Evolutionary conservation across 2,797 vertebrate genomes (phyloP).

Genomic region (Hemitrygon akajei): DNA sequence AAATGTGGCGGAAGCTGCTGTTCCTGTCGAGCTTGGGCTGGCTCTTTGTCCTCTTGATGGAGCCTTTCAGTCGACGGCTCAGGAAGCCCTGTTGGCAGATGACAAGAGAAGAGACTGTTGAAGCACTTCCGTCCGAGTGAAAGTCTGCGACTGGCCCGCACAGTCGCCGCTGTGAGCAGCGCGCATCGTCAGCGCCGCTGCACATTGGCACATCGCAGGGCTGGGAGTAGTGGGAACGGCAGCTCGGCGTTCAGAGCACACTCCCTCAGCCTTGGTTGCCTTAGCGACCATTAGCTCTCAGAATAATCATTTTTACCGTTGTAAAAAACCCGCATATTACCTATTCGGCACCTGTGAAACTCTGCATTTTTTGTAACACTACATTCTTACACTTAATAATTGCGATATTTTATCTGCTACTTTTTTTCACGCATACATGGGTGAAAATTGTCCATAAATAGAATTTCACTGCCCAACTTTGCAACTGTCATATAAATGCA

Average conservation of each 20-base stretch:
- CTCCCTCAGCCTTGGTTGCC: slow-evolving; percentile 78
- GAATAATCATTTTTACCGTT: background rate
- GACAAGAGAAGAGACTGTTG: slow-evolving; percentile 42
- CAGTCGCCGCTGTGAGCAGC: slow-evolving; percentile 40
- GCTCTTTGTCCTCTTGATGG: slow-evolving; percentile 97
- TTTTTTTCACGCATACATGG: background rate
- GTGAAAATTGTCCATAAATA: background rate
- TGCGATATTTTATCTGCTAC: background rate
- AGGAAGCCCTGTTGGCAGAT: slow-evolving; percentile 80
- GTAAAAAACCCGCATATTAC: background rate
- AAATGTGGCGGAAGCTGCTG: slow-evolving; percentile 97
- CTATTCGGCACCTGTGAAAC: slow-evolving; percentile 10
- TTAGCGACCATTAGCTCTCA: slow-evolving; percentile 76
- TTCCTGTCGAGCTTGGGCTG: slow-evolving; percentile 95
- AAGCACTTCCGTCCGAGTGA: slow-evolving; percentile 4
- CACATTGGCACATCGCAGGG: slow-evolving; percentile 56
- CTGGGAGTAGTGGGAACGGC: slow-evolving; percentile 40
- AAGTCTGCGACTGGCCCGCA: slow-evolving; percentile 39
- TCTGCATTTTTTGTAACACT: slow-evolving; percentile 2
- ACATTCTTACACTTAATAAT: background rate
- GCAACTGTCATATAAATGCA: background rate
- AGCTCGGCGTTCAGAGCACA: slow-evolving; percentile 47
- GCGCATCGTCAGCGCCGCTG: slow-evolving; percentile 47
- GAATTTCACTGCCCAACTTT: slow-evolving; percentile 10
- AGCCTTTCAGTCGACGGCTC: slow-evolving; percentile 92